Percentiles rank a stretch among this genome's conserved stretches.
Conservation (phyloP, 2,113 vertebrate genomes). For the Leptobrachium leishanense region DNA sequence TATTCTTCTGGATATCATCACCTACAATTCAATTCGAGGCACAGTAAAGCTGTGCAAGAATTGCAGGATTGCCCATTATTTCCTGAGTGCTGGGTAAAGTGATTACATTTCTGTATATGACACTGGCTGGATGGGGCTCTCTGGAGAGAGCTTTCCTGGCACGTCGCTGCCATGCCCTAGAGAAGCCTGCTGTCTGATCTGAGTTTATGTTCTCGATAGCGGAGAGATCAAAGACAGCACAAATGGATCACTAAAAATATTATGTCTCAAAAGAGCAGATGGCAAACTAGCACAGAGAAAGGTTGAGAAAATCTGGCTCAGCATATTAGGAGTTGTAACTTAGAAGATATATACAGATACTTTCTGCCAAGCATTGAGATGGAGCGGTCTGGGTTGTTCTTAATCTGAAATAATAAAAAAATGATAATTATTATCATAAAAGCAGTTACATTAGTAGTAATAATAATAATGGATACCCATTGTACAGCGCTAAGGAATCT, state of each 20-base stretch:
- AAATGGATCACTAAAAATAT: slow-evolving; percentile 19
- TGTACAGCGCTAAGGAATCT: too few species aligned
- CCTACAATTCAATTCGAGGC: slow-evolving; percentile 44
- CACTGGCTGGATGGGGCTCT: slow-evolving; percentile 41
- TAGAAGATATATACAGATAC: too few species aligned
- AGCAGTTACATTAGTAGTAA: too few species aligned
- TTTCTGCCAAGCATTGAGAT: too few species aligned
- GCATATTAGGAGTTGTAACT: too few species aligned
- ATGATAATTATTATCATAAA: too few species aligned
- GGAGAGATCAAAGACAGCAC: slow-evolving; percentile 13
- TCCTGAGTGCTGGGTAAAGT: slow-evolving; percentile 45
- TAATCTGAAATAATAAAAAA: too few species aligned
- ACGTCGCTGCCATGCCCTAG: slow-evolving; percentile 32
- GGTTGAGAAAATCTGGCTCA: too few species aligned
- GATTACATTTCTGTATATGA: slow-evolving; percentile 48
- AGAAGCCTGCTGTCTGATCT: slow-evolving; percentile 33
- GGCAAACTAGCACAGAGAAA: not conserved
- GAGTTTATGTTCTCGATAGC: slow-evolving; percentile 40
- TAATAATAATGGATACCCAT: too few species aligned
- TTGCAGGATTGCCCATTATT: slow-evolving; percentile 46
- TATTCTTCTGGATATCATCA: slow-evolving; percentile 49
- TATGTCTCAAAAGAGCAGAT: slow-evolving; percentile 4
- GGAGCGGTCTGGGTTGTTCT: too few species aligned
- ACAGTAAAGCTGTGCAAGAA: slow-evolving; percentile 34
- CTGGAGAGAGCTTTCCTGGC: slow-evolving; percentile 43